Percentiles rank a stretch among this genome's conserved stretches.
Conservation (phyloP, 2,888 invertebrate genomes). For the Torymus texanus region DNA sequence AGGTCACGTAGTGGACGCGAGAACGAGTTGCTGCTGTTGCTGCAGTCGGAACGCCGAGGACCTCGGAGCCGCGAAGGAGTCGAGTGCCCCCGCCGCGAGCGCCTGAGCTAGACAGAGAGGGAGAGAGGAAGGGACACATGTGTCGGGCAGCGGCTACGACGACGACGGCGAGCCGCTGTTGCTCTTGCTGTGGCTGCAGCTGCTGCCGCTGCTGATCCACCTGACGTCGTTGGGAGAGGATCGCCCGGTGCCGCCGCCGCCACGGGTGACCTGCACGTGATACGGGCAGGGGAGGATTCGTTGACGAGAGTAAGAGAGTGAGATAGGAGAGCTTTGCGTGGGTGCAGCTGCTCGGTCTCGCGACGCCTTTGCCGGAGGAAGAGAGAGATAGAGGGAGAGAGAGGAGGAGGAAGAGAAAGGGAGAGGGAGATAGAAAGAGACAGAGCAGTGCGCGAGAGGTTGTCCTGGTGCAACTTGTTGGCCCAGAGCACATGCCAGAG, state of each 20-base stretch:
- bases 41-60: not conserved
- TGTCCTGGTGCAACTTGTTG: conserved; percentile 24
- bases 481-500: conserved; percentile 41
- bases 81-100: too few relatives aligned
- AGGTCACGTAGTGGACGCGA: conserved; percentile 41
- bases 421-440: not conserved
- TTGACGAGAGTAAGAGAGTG: not conserved
- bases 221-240: not conserved
- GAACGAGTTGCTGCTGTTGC: not conserved
- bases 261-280: conserved; percentile 21
- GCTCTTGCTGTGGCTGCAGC: not conserved
- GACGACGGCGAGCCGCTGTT: not conserved
- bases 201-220: not conserved
- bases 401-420: conserved; percentile 4
- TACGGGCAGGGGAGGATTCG: conserved; percentile 7
- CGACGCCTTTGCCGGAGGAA: conserved; percentile 11
- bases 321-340: conserved; percentile 30
- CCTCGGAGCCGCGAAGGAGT: too few relatives aligned
- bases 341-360: conserved; percentile 42
- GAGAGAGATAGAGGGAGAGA: not conserved
- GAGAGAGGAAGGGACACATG: conserved; percentile 36
- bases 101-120: too few relatives aligned
- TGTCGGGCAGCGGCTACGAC: conserved; percentile 22
- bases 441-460: not conserved
- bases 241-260: not conserved